Evolutionary conservation across 2,797 vertebrate genomes (phyloP), one percentile per base, ranked within the genome.

Genomic region (Coilia nasus): DNA sequence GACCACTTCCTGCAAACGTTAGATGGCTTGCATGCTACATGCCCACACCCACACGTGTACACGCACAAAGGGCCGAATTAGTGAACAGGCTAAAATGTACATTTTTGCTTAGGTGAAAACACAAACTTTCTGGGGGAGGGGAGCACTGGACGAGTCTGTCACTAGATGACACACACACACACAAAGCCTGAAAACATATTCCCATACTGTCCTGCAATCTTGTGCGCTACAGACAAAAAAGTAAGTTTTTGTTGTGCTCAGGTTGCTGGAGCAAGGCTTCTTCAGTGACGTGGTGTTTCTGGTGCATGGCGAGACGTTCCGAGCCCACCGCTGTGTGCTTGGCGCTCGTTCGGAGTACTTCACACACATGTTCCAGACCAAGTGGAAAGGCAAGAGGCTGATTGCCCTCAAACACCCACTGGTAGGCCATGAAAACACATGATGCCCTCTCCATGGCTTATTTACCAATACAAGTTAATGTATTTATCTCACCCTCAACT

Each of bases 371-470:
- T 97, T 99, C 90, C 97, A 98, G 89, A 97, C 95, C 89, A 99
- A 98, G 81, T 99, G 98, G 98, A 98, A 96, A 87, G 96, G 95
- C 81, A 99, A 98, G 93, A 97, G 92, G 56, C 89, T 96, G 82
- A 97, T 99, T 88, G 96, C 95, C 11, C 96, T 99, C 85, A 97
- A 97, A 90, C 98, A 99, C 88, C 98, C 98, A 15, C 89, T 99
- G 97, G 98, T 99, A 93, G 88, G 96, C n/a, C 25, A 41, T 41
- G 5, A 2, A 46, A 2, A 35, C 21, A 35, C 60, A 64, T 28
- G 35, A 19, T 23, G 11, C 3, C 6, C 14, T 47, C 25, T 75
- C 31, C 31, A 41, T 41, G 31, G 28, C 31, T 12, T 57, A 0
- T 14, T 17, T 0, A 14, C 4, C 67, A 14, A 75, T 75, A 9